Evolutionary conservation across 2,888 invertebrate genomes (phyloP), one percentile per base, ranked within the genome.

Genomic region (Pediacus dermestoides): DNA sequence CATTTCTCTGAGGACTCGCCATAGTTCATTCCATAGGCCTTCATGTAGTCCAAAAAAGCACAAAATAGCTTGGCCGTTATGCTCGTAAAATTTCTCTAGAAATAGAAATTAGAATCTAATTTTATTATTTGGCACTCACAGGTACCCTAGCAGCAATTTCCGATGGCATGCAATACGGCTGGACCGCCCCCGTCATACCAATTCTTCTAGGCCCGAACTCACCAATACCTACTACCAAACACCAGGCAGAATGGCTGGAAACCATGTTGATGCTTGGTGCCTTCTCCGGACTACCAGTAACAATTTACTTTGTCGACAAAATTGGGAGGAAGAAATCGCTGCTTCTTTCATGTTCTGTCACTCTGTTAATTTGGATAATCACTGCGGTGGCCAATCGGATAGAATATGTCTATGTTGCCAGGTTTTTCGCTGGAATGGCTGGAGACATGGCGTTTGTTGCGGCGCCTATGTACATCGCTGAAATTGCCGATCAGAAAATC

Each of bases 111-210:
- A n/a, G n/a, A n/a, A n/a, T n/a, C n/a, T n/a, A n/a, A n/a, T n/a
- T n/a, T n/a, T n/a, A n/a, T n/a, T n/a, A n/a, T n/a, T n/a, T n/a
- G n/a, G n/a, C n/a, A n/a, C n/a, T n/a, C n/a, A n/a, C 45, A 68
- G 68, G 59, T 13, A 68, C 64, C 8, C 41, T 67, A 11, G 61
- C 62, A 36, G 67, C 66, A 2, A 60, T 67, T 18, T 65, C 66
- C 2, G 68, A 68, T 57, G 68, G 68, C 12, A 67, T 67, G 61
- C 64, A 65, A 39, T 66, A 66, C 25, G 67, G 64, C 13, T 68
- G 68, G 67, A 60, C 66, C 4, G 60, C 67, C 2, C 67, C 67
- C 7, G 55, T 63, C 14, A 58, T 67, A 9, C 67, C 66, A 4
- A 53, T 66, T 9, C 55, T 68, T 2, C 39, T 61, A 34, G 44